These are phyloP conservation scores for Cavia aperea DNA, from an alignment of 2,113 vertebrate species.

Conservation along the genomic window DNA sequence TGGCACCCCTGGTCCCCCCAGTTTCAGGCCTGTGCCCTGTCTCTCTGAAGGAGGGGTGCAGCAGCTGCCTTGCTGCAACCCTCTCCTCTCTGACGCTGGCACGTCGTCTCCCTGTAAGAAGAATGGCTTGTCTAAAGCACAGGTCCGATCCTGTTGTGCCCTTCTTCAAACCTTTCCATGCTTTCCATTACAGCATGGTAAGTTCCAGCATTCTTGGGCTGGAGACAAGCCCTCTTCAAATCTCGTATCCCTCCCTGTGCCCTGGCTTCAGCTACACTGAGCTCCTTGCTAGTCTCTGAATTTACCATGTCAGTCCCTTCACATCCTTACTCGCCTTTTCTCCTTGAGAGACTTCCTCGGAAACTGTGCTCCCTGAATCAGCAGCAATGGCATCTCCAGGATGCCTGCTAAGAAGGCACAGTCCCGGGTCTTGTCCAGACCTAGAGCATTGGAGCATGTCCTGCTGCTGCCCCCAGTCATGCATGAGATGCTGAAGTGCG, in stretches of 20 bases:
- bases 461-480: neutral
- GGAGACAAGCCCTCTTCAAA: neutral
- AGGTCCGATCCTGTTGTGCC: neutral
- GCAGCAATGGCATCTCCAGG: neutral
- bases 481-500: rapidly evolving
- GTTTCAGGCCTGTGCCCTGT: neutral
- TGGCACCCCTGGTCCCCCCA: too few relatives aligned
- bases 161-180: neutral
- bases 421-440: neutral
- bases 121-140: neutral
- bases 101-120: neutral
- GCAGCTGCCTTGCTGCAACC: neutral
- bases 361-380: neutral
- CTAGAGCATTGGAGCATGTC: too few relatives aligned
- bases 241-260: neutral
- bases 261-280: neutral
- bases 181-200: neutral
- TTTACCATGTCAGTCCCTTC: neutral
- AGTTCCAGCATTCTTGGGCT: neutral
- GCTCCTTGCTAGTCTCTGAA: neutral
- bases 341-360: neutral
- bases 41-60: neutral
- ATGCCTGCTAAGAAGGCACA: neutral
- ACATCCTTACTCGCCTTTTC: neutral
- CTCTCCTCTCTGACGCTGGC: neutral